Conservation (phyloP, 2,888 invertebrate species). For the Gymnocheta viridis region DNA sequence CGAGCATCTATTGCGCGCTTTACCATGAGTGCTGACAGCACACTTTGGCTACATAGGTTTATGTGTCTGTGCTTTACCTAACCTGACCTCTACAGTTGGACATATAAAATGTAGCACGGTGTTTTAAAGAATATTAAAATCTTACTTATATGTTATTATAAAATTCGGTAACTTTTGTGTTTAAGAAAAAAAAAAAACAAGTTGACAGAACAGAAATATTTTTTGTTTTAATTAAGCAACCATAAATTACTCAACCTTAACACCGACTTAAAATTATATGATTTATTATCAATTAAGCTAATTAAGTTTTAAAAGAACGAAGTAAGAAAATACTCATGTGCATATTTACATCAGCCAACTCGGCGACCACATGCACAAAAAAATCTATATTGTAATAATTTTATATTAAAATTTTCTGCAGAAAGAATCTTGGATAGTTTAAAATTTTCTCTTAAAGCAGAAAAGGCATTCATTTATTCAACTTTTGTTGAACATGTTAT, state of each 20-base stretch:
- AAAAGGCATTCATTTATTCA: not conserved
- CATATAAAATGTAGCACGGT: no score
- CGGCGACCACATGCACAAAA: not conserved
- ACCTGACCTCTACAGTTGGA: no score
- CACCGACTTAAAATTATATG: not conserved
- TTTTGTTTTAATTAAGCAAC: no score
- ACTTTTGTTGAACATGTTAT: not conserved
- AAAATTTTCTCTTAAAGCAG: not conserved
- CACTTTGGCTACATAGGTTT: no score
- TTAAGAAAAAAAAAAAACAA: no score
- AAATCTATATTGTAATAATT: not conserved
- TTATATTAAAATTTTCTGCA: not conserved
- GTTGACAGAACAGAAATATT: not conserved
- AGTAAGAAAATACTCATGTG: not conserved
- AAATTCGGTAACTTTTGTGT: no score
- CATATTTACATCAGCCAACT: not conserved
- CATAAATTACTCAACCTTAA: not conserved
- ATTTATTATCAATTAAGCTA: slow-evolving; percentile 33
- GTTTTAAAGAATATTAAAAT: no score
- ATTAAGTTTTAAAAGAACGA: slow-evolving; percentile 13
- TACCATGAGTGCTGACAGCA: no score
- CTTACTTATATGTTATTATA: no score
- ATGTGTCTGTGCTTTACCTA: no score
- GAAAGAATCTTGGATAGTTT: not conserved
- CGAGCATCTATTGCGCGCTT: no score